These are phyloP conservation scores for Gastrophysa polygoni DNA, from an alignment of 2,888 invertebrate species.

Conservation along the genomic window DNA sequence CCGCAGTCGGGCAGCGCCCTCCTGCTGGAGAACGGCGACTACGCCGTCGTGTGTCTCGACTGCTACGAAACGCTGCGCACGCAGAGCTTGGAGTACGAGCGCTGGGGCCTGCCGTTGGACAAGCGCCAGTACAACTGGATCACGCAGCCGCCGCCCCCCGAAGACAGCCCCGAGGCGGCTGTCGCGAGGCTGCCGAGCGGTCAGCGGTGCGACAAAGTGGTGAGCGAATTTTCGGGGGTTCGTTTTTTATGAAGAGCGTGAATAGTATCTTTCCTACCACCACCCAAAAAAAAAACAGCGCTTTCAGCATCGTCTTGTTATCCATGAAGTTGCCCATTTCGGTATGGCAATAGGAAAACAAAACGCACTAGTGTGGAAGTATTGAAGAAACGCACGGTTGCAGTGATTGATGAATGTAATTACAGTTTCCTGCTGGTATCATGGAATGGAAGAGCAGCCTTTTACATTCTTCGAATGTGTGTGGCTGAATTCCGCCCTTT, in stretches of 20 bases:
- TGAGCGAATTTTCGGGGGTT: conserved; percentile 46
- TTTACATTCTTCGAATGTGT: no score
- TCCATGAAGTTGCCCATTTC: no score
- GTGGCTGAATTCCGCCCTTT: no score
- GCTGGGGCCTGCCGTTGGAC: conserved; percentile 88
- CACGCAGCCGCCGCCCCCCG: conserved; percentile 89
- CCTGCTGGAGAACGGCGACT: conserved; percentile 86
- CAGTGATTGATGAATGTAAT: no score
- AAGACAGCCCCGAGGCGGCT: conserved; percentile 85
- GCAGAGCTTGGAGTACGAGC: conserved; percentile 87
- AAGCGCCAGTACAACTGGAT: conserved; percentile 95
- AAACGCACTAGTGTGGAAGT: no score
- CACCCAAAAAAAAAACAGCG: no score
- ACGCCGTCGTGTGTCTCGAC: conserved; percentile 89
- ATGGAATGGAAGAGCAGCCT: no score
- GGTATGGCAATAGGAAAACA: no score
- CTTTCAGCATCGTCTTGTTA: no score
- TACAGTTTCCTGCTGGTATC: no score
- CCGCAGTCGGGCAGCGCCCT: conserved; percentile 84
- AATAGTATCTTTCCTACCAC: no score
- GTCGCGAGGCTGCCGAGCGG: conserved; percentile 85
- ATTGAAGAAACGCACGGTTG: no score
- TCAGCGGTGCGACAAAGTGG: conserved; percentile 81
- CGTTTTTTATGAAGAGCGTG: background rate
- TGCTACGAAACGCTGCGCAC: conserved; percentile 91